phyloP scores from a whole-genome alignment of 2,113 vertebrate genomes.

The Elgaria multicarinata region DNA sequence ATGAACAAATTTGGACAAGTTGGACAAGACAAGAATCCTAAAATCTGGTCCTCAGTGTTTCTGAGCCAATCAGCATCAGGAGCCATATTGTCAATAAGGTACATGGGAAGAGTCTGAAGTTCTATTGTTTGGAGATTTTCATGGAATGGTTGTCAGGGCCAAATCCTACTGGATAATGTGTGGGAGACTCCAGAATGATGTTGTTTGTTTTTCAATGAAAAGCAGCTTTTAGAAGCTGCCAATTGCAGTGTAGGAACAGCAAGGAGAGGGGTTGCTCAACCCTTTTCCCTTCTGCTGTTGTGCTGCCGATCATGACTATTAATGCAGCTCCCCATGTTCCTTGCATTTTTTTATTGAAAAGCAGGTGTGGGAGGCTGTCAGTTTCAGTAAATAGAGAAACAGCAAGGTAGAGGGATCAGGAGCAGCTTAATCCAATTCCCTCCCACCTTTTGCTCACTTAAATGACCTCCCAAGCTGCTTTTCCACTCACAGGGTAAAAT shows the following conservation, averaged over 20 bases:
- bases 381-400: background rate
- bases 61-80: background rate
- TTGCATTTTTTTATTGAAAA: background rate
- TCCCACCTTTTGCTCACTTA: background rate
- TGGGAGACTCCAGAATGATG: background rate
- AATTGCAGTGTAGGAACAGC: background rate
- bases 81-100: background rate
- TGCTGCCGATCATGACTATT: background rate
- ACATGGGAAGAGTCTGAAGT: background rate
- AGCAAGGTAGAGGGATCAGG: background rate
- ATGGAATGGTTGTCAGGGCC: background rate
- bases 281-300: background rate
- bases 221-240: background rate
- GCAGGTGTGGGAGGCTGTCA: background rate
- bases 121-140: background rate
- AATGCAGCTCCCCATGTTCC: background rate
- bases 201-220: background rate
- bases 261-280: background rate
- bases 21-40: background rate
- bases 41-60: background rate
- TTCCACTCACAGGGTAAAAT: background rate
- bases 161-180: background rate
- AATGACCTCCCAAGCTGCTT: background rate
- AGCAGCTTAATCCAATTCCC: background rate
- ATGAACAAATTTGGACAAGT: background rate